Percentiles rank a stretch among this genome's conserved stretches.
Conservation (phyloP, 2,888 invertebrate genomes). For the Oligia fasciuncula region DNA sequence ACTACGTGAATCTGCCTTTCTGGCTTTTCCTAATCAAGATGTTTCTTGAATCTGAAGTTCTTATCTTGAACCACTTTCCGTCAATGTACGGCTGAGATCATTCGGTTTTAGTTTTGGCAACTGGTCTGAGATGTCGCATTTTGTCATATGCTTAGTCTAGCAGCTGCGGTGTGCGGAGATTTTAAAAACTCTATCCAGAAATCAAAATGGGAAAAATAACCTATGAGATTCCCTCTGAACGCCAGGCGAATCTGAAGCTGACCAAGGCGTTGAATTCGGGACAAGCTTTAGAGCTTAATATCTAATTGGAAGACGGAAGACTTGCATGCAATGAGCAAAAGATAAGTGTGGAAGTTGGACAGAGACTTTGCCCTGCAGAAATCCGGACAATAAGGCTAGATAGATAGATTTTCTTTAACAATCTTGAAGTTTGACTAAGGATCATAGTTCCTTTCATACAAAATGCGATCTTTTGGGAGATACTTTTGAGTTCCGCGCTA, state of each 20-base stretch:
- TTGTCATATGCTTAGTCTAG: slow-evolving; percentile 21
- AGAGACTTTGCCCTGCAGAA: not conserved
- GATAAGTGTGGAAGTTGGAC: not conserved
- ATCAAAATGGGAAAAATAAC: not conserved
- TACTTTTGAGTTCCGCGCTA: not conserved
- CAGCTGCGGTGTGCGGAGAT: not conserved
- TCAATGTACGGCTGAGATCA: slow-evolving; percentile 9
- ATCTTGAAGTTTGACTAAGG: not conserved
- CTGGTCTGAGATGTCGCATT: slow-evolving; percentile 13
- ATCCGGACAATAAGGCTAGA: not conserved
- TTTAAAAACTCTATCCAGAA: not conserved
- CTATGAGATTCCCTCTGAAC: not conserved
- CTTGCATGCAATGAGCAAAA: not conserved
- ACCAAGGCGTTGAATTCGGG: not conserved
- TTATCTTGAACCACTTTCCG: slow-evolving; percentile 12
- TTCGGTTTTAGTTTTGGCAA: slow-evolving; percentile 44
- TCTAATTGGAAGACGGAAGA: not conserved
- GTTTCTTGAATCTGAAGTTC: not conserved
- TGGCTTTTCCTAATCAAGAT: slow-evolving; percentile 11
- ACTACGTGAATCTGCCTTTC: not conserved
- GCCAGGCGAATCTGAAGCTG: not conserved
- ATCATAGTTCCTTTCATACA: not conserved
- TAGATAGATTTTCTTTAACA: not conserved
- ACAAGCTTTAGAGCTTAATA: not conserved
- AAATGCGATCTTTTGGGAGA: not conserved